Conservation (phyloP, 2,797 vertebrate genomes). For the Buceros bicornis region DNA sequence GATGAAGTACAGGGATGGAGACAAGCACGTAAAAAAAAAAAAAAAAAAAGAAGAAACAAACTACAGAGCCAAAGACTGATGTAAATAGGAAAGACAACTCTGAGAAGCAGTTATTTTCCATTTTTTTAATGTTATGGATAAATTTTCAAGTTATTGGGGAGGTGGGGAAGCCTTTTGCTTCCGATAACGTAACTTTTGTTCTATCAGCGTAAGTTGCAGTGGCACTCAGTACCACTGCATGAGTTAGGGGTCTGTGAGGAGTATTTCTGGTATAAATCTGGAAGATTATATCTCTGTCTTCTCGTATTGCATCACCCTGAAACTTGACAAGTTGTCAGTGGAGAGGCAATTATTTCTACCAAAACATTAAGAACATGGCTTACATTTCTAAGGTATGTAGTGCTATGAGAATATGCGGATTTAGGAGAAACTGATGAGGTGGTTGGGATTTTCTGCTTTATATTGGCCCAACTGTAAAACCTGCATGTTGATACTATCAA, state of each 20-base stretch:
- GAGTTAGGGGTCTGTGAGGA: background rate
- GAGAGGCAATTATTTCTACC: constrained; percentile 61
- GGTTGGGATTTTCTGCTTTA: background rate
- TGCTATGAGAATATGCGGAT: background rate
- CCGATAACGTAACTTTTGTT: background rate
- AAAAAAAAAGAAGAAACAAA: background rate
- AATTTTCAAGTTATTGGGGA: background rate
- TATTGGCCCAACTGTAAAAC: background rate
- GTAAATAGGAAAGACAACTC: background rate
- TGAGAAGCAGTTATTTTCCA: background rate
- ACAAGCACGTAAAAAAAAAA: background rate
- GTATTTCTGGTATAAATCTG: constrained; percentile 4
- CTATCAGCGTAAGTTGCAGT: background rate
- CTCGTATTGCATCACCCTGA: constrained; percentile 14
- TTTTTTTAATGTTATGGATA: background rate
- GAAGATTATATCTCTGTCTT: background rate
- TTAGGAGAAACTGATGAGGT: background rate
- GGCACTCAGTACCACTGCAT: background rate
- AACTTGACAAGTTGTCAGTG: constrained; percentile 52
- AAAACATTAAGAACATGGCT: constrained; percentile 10
- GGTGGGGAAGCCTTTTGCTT: background rate
- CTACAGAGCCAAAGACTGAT: accelerated
- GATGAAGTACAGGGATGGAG: background rate
- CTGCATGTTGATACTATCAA: background rate
- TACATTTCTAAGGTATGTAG: background rate